Evolutionary conservation across 2,797 vertebrate species (phyloP), one percentile per base, ranked within the genome.

Genomic region (Agapornis canus): DNA sequence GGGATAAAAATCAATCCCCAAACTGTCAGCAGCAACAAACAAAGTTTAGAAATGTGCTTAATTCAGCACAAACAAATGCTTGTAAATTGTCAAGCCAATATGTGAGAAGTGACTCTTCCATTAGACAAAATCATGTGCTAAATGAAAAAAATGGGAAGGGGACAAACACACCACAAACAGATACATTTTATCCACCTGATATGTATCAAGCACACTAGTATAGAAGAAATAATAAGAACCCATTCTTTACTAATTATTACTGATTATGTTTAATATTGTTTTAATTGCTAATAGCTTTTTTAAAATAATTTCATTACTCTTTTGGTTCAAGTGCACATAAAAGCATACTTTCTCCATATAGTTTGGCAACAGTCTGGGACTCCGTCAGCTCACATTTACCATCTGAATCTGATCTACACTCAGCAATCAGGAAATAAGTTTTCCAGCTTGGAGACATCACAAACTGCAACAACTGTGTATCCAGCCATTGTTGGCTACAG

Each of bases 1-100:
- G 87, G 89, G 92, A 95, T 56, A 86, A 97, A 96, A 95, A 96
- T 96, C 95, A 94, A 97, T 96, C 80, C 87, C 80, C 56, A 95
- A 96, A 95, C 87, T 96, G 92, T 96, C 95, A 96, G 89, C 45
- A 79, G 77, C 89, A 94, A 96, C 87, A 86, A 52, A 92, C 85
- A 82, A 96, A 95, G 91, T 96, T 96, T 97, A 94, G 92, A 95
- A 97, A 96, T 95, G 87, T 90, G 91, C 94, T 95, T 97, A 96
- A 96, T 96, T 96, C 94, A 97, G 92, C 95, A 95, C 94, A 96
- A 96, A 94, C 89, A 95, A 92, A 95, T 91, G 87, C 89, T 86
- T 96, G 92, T 91, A 96, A 96, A 93, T 95, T 95, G 95, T 94
- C 94, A 94, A 79, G 76, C 87, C 85, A 92, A 66, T 92, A 95